Evolutionary conservation across 2,797 vertebrate genomes (phyloP), one percentile per base, ranked within the genome.

Genomic region (Microchirus variegatus): DNA sequence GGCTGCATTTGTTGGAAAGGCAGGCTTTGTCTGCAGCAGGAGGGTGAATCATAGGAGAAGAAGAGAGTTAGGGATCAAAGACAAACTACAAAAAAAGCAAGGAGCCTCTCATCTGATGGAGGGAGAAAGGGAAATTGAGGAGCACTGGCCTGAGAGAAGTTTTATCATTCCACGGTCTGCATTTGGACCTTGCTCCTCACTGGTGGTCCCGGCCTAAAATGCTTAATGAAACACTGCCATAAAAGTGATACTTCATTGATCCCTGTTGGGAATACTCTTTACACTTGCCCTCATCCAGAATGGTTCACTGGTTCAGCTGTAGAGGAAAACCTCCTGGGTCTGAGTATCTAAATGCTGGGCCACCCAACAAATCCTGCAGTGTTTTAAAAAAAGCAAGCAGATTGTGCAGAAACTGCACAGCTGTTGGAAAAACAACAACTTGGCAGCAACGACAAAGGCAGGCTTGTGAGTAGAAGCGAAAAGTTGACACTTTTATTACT

Each of bases 1-100:
- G 77, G 87, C 84, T 82, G 82, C 63, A 59, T 93, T 91, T 91
- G 90, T 90, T 87, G 85, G 82, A 66, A 75, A 66, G 63, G 65
- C 52, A 15, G 81, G 74, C 90, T 92, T 92, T 91, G 88, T 91
- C 65, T 36, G 58, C 5, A 35, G 64, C 73, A 59, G 70, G 73
- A 76, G 74, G 84, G 87, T 89, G 89, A 91, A 91, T 86, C 73
- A 51, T 60, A 65, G 61, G 62, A 70, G 63, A 73, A 87, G 75
- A 78, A 84, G 81, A 59, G 79, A 65, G 65, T 77, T 36, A 51
- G 35, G 87, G 88, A 90, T 90, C 87, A 89, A 89, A 91, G 88
- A 82, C 66, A 10, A 67, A 71, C 22, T 74, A 12, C 43, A 70
- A 81, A 71, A 81, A 86, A 82, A 81, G 77, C 53, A 70, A 64